Conservation (phyloP, 1,140 invertebrate genomes). For the Microplitis demolitor region DNA sequence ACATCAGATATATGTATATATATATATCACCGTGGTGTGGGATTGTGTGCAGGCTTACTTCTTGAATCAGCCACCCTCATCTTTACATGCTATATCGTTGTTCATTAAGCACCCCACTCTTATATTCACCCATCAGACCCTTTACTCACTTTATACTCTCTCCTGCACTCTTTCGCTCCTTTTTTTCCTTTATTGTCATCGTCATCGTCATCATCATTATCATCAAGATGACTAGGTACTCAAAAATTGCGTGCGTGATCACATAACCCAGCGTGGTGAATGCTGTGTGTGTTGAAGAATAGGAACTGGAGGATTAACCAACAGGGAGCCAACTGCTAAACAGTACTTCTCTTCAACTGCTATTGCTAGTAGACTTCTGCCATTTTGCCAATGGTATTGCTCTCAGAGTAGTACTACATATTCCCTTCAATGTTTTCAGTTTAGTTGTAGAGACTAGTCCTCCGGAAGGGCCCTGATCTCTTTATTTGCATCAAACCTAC, state of each 20-base stretch:
- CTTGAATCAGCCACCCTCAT: conserved; percentile 22
- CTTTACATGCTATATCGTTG: conserved; percentile 21
- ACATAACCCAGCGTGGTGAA: not conserved
- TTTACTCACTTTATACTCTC: not conserved
- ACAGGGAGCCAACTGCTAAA: not conserved
- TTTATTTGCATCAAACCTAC: too few relatives aligned
- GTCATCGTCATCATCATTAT: not conserved
- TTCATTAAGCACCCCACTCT: conserved; percentile 30
- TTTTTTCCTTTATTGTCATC: conserved; percentile 20
- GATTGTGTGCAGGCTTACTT: not conserved
- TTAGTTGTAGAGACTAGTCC: too few relatives aligned
- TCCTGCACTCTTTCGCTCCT: conserved; percentile 13
- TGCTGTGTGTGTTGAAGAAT: too few relatives aligned
- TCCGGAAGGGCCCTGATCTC: too few relatives aligned
- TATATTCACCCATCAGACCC: not conserved
- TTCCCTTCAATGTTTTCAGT: too few relatives aligned
- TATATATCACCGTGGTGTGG: not conserved
- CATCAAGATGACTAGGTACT: not conserved
- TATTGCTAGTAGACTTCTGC: not conserved
- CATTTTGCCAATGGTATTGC: not conserved
- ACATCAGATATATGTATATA: conserved; percentile 1
- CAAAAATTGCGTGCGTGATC: not conserved
- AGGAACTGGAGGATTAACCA: not conserved
- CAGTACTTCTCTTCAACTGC: not conserved
- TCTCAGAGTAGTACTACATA: not conserved